A percentile compares a stretch with the other conserved stretches of the same genome.
Conservation (phyloP, 1,140 invertebrate genomes). For the Varroa destructor region DNA sequence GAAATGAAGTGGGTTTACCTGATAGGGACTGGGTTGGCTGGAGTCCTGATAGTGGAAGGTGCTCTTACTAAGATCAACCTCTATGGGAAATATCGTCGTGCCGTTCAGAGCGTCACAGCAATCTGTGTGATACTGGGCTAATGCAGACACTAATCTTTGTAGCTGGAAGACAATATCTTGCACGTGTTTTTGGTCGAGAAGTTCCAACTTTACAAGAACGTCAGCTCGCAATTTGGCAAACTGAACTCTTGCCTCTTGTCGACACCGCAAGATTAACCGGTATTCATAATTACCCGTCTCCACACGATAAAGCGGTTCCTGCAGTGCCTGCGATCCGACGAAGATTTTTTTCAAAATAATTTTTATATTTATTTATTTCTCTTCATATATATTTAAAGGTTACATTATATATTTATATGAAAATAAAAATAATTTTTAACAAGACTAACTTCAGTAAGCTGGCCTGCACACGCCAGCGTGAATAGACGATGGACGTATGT, state of each 20-base stretch:
- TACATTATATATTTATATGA: too few relatives aligned
- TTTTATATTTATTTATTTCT: too few relatives aligned
- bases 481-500: too few relatives aligned
- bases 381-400: too few relatives aligned
- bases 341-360: too few relatives aligned
- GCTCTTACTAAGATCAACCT: conserved; percentile 79
- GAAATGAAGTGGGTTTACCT: conserved; percentile 12
- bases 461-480: too few relatives aligned
- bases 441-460: too few relatives aligned
- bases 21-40: conserved; percentile 29
- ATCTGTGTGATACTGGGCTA: conserved; percentile 58
- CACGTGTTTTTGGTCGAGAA: conserved; percentile 93
- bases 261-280: conserved; percentile 74
- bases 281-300: conserved; percentile 99
- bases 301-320: conserved; percentile 89
- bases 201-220: conserved; percentile 88
- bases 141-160: conserved; percentile 58
- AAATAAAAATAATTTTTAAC: too few relatives aligned
- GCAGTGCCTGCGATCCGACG: conserved; percentile 52
- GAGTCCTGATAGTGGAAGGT: conserved; percentile 52
- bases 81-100: conserved; percentile 76
- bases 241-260: conserved; percentile 74
- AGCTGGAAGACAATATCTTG: conserved; percentile 78
- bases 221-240: conserved; percentile 87
- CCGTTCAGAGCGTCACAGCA: conserved; percentile 52